phyloP scores from a whole-genome alignment of 2,113 vertebrate species.

The Typhlomys cinereus region DNA sequence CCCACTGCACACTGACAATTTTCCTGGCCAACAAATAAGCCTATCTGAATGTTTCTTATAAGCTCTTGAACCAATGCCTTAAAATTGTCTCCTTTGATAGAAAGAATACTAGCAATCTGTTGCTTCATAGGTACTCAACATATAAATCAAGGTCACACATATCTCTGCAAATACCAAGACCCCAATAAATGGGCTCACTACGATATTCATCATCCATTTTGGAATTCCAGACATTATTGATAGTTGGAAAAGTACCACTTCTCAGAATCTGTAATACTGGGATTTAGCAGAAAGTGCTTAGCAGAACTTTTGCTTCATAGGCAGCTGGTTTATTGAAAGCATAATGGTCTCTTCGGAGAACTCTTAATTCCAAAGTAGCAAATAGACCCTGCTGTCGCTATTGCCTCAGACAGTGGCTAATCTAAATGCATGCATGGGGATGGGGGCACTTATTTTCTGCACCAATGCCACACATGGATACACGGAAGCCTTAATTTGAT shows the following conservation, averaged over 20 bases:
- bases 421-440: constrained; percentile 15
- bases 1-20: neutral
- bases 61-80: neutral
- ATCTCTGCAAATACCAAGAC: constrained; percentile 28
- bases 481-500: neutral
- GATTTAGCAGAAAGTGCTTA: constrained; percentile 27
- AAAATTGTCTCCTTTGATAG: neutral
- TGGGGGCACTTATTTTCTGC: neutral
- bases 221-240: constrained; percentile 1
- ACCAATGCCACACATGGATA: neutral
- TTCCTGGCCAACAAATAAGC: neutral
- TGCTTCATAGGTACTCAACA: constrained; percentile 30
- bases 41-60: neutral
- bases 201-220: neutral
- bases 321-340: constrained; percentile 54
- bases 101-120: constrained; percentile 47
- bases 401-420: constrained; percentile 38
- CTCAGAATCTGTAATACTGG: constrained; percentile 2
- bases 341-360: constrained; percentile 21
- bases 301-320: neutral
- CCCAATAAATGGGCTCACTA: neutral
- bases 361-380: constrained; percentile 27
- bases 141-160: constrained; percentile 4
- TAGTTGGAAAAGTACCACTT: constrained; percentile 15
- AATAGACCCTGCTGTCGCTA: constrained; percentile 53